Evolutionary conservation across 1,140 invertebrate species (phyloP).

Genomic region (Nasonia longicornis): DNA sequence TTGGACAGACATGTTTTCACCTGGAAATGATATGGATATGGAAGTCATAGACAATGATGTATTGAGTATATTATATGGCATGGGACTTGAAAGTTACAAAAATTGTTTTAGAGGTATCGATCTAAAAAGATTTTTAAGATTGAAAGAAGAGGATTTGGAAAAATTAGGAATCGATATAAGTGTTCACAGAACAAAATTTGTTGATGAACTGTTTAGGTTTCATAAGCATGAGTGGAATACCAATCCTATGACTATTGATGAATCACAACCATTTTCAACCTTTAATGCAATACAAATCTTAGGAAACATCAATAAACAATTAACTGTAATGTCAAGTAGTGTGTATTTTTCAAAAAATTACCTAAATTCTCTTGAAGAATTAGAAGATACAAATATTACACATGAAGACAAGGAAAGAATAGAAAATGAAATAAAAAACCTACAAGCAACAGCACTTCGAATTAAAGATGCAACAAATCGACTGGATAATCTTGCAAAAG

Average conservation of each 20-base stretch:
- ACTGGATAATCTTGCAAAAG: conserved; percentile 49
- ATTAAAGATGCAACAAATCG: conserved; percentile 52
- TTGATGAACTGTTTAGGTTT: conserved; percentile 67
- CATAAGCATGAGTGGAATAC: conserved; percentile 70
- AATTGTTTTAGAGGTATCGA: conserved; percentile 65
- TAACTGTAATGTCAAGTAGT: conserved; percentile 56
- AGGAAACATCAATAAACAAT: conserved; percentile 52
- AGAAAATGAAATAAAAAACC: conserved; percentile 47
- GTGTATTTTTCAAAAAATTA: conserved; percentile 53
- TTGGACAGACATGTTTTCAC: conserved; percentile 62
- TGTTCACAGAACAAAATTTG: conserved; percentile 69
- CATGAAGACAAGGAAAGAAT: conserved; percentile 43
- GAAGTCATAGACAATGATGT: conserved; percentile 57
- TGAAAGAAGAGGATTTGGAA: conserved; percentile 69
- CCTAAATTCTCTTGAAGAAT: conserved; percentile 41
- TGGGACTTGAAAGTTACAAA: conserved; percentile 69
- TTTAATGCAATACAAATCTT: conserved; percentile 44
- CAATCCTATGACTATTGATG: conserved; percentile 51
- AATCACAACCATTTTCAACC: conserved; percentile 50
- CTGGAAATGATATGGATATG: conserved; percentile 42
- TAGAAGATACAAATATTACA: conserved; percentile 34
- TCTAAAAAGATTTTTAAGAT: conserved; percentile 69
- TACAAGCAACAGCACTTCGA: conserved; percentile 42
- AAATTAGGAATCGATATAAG: conserved; percentile 69
- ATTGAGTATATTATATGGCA: conserved; percentile 67